These are phyloP conservation scores for Sinohyriopsis cumingii DNA, from an alignment of 2,888 invertebrate species.

Conservation along the genomic window DNA sequence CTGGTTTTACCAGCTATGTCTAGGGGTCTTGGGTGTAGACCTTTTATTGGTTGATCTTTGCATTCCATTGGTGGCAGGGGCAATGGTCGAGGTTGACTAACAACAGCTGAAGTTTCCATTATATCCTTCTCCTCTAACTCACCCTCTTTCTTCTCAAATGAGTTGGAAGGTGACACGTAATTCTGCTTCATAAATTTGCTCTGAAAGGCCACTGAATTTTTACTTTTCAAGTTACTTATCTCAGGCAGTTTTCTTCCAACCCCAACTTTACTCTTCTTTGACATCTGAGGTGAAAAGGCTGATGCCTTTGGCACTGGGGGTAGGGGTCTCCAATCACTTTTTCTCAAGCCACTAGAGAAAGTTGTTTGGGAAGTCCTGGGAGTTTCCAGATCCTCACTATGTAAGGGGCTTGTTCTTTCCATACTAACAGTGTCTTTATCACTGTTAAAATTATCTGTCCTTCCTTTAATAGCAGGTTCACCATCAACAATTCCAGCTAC, in stretches of 20 bases:
- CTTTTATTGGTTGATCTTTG: background rate
- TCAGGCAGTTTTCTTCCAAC: conserved; percentile 44
- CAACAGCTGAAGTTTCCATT: conserved; percentile 14
- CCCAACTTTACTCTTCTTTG: conserved; percentile 31
- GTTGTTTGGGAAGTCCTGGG: background rate
- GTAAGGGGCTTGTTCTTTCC: background rate
- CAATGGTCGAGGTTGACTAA: conserved; percentile 30
- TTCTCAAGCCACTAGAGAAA: too few species aligned
- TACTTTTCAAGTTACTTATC: conserved; percentile 29
- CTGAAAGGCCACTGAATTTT: conserved; percentile 40
- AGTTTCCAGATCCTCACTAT: background rate
- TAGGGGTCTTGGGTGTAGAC: conserved; percentile 8
- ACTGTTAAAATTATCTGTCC: conserved; percentile 4
- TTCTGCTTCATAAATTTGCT: conserved; percentile 52
- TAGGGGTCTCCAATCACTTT: conserved; percentile 36
- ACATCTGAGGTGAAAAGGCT: conserved; percentile 29
- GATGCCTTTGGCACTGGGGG: conserved; percentile 43
- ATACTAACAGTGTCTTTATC: background rate
- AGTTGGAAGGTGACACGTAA: conserved; percentile 2
- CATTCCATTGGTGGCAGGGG: conserved; percentile 18
- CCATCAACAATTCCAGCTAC: too few species aligned
- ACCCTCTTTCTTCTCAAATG: background rate
- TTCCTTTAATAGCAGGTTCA: too few species aligned
- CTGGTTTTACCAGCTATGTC: conserved; percentile 32
- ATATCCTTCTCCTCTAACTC: conserved; percentile 8